phyloP scores from a whole-genome alignment of 2,888 invertebrate species.

The Euproctis similis region DNA sequence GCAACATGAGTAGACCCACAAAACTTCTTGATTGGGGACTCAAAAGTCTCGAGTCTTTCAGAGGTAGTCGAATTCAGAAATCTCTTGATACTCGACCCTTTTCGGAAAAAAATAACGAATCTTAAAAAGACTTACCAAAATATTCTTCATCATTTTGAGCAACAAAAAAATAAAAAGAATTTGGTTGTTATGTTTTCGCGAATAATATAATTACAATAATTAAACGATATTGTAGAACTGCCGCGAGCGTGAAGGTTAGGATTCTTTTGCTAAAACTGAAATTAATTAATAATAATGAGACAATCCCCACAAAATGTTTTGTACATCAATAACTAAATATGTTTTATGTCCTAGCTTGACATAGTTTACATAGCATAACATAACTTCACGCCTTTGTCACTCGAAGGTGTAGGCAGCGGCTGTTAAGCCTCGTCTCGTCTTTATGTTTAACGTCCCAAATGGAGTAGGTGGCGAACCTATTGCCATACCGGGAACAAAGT shows the following conservation, averaged over 20 bases:
- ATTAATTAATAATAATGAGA: background rate
- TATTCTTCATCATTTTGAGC: slow-evolving; percentile 28
- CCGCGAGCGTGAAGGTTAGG: slow-evolving; percentile 18
- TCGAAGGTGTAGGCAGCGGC: too few species aligned
- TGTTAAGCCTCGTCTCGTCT: too few species aligned
- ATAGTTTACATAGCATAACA: background rate
- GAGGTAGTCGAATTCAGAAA: slow-evolving; percentile 22
- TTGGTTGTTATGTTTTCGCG: too few species aligned
- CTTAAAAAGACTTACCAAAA: slow-evolving; percentile 26
- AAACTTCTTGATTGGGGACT: slow-evolving; percentile 29
- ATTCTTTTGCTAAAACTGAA: slow-evolving; percentile 5
- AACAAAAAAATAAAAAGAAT: too few species aligned
- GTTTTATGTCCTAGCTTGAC: background rate
- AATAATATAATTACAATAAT: too few species aligned
- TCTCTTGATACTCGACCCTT: slow-evolving; percentile 26
- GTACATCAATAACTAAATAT: background rate
- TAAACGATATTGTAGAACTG: too few species aligned
- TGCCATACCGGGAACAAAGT: too few species aligned
- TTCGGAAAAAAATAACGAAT: slow-evolving; percentile 28
- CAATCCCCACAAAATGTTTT: background rate
- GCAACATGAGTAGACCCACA: too few species aligned
- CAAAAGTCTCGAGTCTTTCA: slow-evolving; percentile 30
- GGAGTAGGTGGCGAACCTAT: too few species aligned
- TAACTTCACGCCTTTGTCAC: too few species aligned
- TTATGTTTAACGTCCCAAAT: too few species aligned